phyloP scores from a whole-genome alignment of 2,888 invertebrate genomes.

The Drosophila lutescens region DNA sequence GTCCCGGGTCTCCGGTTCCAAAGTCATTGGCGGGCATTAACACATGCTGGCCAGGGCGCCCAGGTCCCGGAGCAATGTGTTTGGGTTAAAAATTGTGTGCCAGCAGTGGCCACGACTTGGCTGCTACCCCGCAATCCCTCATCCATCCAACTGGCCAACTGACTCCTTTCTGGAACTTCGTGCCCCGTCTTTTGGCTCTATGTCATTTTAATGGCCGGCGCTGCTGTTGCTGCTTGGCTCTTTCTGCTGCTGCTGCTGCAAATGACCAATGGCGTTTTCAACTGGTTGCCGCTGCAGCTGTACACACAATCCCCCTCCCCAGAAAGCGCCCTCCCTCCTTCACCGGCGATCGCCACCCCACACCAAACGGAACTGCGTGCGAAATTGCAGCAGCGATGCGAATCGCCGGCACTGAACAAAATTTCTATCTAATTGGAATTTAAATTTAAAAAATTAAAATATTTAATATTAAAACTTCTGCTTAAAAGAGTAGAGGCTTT shows the following conservation, averaged over 20 bases:
- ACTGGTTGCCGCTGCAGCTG: constrained; percentile 74
- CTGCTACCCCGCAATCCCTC: constrained; percentile 25
- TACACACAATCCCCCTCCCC: constrained; percentile 43
- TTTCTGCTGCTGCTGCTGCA: constrained; percentile 45
- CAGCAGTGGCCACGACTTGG: constrained; percentile 50
- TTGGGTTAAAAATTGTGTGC: constrained; percentile 66
- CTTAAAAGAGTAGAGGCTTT: no score
- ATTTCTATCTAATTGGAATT: no score
- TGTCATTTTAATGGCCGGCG: constrained; percentile 78
- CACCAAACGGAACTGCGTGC: constrained; percentile 64
- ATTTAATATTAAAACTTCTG: background rate
- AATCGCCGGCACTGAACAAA: constrained; percentile 23
- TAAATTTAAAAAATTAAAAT: background rate
- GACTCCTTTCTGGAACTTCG: constrained; percentile 53
- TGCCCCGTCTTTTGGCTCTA: constrained; percentile 62
- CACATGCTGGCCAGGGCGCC: constrained; percentile 52
- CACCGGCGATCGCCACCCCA: constrained; percentile 8
- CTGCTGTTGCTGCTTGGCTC: constrained; percentile 54
- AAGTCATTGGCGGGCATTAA: constrained; percentile 53
- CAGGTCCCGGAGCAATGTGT: constrained; percentile 57
- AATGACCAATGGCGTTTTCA: constrained; percentile 74
- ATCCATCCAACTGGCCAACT: constrained; percentile 23
- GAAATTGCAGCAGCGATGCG: constrained; percentile 60
- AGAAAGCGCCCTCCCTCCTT: background rate
- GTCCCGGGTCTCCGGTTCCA: background rate